These are phyloP conservation scores for Tangara arthus DNA, from an alignment of 2,797 vertebrate genomes.

Conservation along the genomic window DNA sequence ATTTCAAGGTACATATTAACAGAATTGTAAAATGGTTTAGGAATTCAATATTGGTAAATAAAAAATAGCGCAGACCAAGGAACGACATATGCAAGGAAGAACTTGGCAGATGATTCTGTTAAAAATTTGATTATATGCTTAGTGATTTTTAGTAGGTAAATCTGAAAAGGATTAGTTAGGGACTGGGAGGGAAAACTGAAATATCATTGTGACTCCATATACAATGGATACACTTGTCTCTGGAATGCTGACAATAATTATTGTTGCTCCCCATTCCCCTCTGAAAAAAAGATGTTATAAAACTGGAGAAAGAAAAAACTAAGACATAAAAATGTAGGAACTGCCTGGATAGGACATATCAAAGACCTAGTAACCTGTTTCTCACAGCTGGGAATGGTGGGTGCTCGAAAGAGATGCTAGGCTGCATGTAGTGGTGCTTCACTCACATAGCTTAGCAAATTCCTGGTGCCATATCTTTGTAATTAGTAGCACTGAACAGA, in stretches of 20 bases:
- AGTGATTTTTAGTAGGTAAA: not conserved
- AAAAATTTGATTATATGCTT: not conserved
- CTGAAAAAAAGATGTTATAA: not conserved
- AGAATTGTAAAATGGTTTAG: not conserved
- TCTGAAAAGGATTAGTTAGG: not conserved
- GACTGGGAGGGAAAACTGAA: not conserved
- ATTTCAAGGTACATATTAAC: not conserved
- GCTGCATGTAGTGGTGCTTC: not conserved
- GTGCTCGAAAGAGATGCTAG: not conserved
- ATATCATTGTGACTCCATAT: not conserved
- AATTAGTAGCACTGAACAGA: not conserved
- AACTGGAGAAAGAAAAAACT: not conserved
- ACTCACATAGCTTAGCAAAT: not conserved
- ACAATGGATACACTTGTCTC: not conserved
- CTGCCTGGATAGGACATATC: not conserved
- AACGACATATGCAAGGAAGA: not conserved
- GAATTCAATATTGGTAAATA: not conserved
- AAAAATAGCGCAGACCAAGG: not conserved
- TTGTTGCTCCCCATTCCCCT: not conserved
- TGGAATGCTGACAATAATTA: not conserved
- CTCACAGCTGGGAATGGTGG: not conserved
- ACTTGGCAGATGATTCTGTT: not conserved
- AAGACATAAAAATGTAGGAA: not conserved
- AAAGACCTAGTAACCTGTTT: not conserved
- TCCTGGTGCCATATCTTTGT: not conserved